Conservation (phyloP, 2,888 invertebrate genomes). For the Morpho deidamia region DNA sequence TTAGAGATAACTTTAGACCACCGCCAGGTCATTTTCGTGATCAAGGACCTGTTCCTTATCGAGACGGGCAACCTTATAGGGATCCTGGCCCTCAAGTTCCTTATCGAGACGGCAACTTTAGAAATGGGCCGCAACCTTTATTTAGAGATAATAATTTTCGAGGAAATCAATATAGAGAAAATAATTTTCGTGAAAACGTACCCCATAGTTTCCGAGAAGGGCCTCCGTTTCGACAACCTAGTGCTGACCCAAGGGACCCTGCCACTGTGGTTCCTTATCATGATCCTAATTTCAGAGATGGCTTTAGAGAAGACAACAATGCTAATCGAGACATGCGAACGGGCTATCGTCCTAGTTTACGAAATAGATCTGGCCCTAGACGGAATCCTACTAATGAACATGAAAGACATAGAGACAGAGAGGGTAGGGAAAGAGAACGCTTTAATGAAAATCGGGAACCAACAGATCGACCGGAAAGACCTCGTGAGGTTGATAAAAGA, state of each 20-base stretch:
- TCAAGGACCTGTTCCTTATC: conserved; percentile 47
- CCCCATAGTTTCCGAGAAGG: conserved; percentile 58
- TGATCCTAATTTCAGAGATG: conserved; percentile 61
- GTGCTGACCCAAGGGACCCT: conserved; percentile 56
- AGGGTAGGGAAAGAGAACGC: conserved; percentile 60
- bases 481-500: conserved; percentile 57
- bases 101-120: conserved; percentile 54
- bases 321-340: conserved; percentile 48
- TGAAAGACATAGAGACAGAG: conserved; percentile 62
- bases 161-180: conserved; percentile 57
- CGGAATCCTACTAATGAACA: conserved; percentile 57
- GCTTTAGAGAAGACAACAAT: conserved; percentile 51
- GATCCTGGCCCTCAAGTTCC: conserved; percentile 47
- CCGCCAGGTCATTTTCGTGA: conserved; percentile 55
- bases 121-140: conserved; percentile 51
- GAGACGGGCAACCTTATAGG: conserved; percentile 47
- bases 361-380: conserved; percentile 51
- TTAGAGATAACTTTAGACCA: conserved; percentile 59
- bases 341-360: conserved; percentile 47
- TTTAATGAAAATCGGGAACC: conserved; percentile 59
- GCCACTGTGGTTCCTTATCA: conserved; percentile 44
- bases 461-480: conserved; percentile 57
- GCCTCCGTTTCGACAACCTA: conserved; percentile 57
- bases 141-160: conserved; percentile 58
- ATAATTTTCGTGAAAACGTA: conserved; percentile 54